Percentiles rank a stretch among this genome's conserved stretches.
These are phyloP conservation scores for Liposcelis brunnea DNA, from an alignment of 2,888 invertebrate species.

Conservation along the genomic window DNA sequence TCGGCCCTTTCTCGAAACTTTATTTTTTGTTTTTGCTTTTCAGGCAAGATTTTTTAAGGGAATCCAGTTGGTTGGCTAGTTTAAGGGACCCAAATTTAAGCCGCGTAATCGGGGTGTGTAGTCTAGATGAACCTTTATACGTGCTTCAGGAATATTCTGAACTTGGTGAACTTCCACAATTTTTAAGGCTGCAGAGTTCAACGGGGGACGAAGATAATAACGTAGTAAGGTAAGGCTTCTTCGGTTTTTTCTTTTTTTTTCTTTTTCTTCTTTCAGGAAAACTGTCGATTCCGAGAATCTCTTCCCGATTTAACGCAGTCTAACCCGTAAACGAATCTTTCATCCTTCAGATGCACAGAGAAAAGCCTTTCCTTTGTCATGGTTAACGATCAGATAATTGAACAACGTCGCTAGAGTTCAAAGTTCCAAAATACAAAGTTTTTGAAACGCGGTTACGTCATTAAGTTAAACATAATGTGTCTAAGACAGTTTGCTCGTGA, in stretches of 20 bases:
- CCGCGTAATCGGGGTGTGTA: constrained; percentile 63
- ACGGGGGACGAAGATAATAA: constrained; percentile 31
- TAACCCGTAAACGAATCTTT: too few relatives aligned
- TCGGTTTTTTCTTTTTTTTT: too few relatives aligned
- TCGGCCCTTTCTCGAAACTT: too few relatives aligned
- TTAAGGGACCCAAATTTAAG: constrained; percentile 71
- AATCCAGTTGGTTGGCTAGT: constrained; percentile 69
- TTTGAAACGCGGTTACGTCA: too few relatives aligned
- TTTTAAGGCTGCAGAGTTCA: constrained; percentile 27
- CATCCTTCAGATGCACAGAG: too few relatives aligned
- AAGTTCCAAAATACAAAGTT: not conserved
- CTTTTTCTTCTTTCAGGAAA: too few relatives aligned
- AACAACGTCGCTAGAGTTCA: not conserved
- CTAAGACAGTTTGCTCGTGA: too few relatives aligned
- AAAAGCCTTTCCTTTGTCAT: not conserved
- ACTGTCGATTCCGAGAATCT: too few relatives aligned
- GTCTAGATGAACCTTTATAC: constrained; percentile 64
- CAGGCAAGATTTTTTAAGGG: constrained; percentile 75
- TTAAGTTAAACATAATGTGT: too few relatives aligned
- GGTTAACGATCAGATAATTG: not conserved
- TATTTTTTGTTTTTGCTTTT: constrained; percentile 17
- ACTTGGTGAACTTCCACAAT: constrained; percentile 66
- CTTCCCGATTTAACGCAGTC: too few relatives aligned
- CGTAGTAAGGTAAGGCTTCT: constrained; percentile 28
- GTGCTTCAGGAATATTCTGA: constrained; percentile 82